Evolutionary conservation across 2,888 invertebrate species (phyloP).

Genomic region (Caenorhabditis becei): DNA sequence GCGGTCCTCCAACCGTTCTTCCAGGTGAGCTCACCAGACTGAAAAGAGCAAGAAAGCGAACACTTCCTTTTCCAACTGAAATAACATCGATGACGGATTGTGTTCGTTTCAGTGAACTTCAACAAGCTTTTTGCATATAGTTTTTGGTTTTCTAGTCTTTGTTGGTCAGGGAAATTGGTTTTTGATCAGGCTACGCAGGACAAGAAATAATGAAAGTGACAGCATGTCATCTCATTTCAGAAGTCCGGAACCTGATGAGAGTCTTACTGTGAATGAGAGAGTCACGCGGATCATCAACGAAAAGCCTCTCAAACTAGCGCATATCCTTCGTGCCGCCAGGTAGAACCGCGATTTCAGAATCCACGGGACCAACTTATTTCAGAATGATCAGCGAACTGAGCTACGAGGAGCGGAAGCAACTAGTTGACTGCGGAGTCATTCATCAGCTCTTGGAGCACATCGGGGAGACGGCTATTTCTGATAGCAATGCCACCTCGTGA

Average conservation of each 20-base stretch:
- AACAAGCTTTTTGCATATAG: too few relatives aligned
- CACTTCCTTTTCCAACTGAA: background rate
- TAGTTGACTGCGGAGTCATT: conserved; percentile 74
- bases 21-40: conserved; percentile 39
- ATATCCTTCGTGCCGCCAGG: conserved; percentile 76
- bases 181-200: background rate
- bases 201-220: background rate
- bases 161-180: too few relatives aligned
- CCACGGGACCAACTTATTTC: conserved; percentile 1
- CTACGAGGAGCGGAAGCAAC: conserved; percentile 69
- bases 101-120: too few relatives aligned
- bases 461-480: conserved; percentile 68
- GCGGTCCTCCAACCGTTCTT: conserved; percentile 40
- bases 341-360: conserved; percentile 25
- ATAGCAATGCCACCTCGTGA: conserved; percentile 53
- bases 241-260: conserved; percentile 73
- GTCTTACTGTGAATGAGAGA: conserved; percentile 61
- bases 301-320: conserved; percentile 75
- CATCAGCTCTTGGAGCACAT: conserved; percentile 73
- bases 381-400: conserved; percentile 74
- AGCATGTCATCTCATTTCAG: conserved; percentile 22
- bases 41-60: too few relatives aligned
- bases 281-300: conserved; percentile 65
- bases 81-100: background rate
- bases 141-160: background rate